Conservation (phyloP, 2,888 invertebrate species). For the Acronicta aceris region DNA sequence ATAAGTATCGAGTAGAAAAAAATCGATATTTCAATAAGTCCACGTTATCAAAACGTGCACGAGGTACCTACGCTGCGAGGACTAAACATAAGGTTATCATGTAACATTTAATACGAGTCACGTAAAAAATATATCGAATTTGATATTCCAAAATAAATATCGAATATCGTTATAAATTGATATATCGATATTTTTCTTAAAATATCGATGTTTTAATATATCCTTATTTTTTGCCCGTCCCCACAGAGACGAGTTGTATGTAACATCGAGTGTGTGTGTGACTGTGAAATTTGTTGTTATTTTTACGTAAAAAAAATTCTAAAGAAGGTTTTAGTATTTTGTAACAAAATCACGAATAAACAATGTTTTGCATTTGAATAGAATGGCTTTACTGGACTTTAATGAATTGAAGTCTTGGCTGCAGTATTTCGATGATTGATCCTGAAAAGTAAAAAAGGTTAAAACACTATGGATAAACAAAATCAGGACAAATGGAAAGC, state of each 20-base stretch:
- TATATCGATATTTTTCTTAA: too few species aligned
- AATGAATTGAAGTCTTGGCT: slow-evolving; percentile 74
- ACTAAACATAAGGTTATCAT: too few species aligned
- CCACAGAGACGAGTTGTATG: too few species aligned
- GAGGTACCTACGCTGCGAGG: too few species aligned
- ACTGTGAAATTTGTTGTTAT: slow-evolving; percentile 26
- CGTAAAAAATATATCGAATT: too few species aligned
- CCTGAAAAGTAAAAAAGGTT: slow-evolving; percentile 14
- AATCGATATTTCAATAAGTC: too few species aligned
- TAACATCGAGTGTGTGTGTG: slow-evolving; percentile 12
- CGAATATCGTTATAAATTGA: too few species aligned
- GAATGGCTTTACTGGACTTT: slow-evolving; percentile 70
- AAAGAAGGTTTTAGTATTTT: slow-evolving; percentile 8
- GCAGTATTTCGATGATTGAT: slow-evolving; percentile 61
- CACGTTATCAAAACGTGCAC: too few species aligned
- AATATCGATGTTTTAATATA: too few species aligned
- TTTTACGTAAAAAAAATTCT: slow-evolving; percentile 21
- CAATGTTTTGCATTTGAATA: slow-evolving; percentile 56
- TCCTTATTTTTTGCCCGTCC: slow-evolving; percentile 7
- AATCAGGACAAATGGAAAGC: slow-evolving; percentile 81
- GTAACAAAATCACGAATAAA: slow-evolving; percentile 19
- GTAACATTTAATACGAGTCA: too few species aligned
- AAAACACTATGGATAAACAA: slow-evolving; percentile 72
- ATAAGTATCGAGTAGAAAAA: too few species aligned
- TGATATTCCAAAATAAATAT: too few species aligned